Percentiles rank a stretch among this genome's conserved stretches.
These are phyloP conservation scores for Sus scrofa DNA, from an alignment of 2,113 vertebrate genomes.

Conservation along the genomic window T2T-Sscrofa CM000817.6:144802501-144803000, in stretches of 20 bases:
- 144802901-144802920: neutral
- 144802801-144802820: neutral
- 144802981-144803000: slow-evolving; percentile 21
- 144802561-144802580: accelerated
- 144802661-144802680: neutral
- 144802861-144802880: neutral
- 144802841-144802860: neutral
- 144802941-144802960: neutral
- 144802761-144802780: neutral
- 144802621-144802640: neutral
- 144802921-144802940: slow-evolving; percentile 4
- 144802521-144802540: neutral
- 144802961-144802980: neutral
- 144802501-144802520: neutral
- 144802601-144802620: neutral
- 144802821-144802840: neutral
- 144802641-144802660: neutral
- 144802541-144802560: accelerated
- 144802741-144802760: neutral
- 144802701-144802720: neutral
- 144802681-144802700: neutral
- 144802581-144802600: neutral
- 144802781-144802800: neutral
- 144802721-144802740: neutral
- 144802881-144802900: slow-evolving; percentile 9